A percentile compares a stretch with the other conserved stretches of the same genome.
phyloP scores from a whole-genome alignment of 1,140 invertebrate genomes.

The Panagrolaimus sp. region DNA sequence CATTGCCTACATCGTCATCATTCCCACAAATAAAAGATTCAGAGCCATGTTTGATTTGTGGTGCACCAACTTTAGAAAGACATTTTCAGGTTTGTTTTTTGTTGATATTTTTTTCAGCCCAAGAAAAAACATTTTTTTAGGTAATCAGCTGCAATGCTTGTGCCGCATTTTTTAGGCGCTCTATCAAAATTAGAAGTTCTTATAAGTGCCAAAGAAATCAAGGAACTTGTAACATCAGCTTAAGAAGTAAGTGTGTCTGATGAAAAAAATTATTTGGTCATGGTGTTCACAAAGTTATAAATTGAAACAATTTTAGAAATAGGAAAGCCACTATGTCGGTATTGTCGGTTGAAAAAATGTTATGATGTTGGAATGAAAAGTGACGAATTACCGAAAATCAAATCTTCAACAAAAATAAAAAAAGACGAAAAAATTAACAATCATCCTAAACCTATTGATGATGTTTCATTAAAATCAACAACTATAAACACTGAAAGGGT shows the following conservation, averaged over 20 bases:
- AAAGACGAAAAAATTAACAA: too few relatives aligned
- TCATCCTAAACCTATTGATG: too few relatives aligned
- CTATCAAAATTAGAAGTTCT: not conserved
- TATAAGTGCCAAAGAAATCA: not conserved
- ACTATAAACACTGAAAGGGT: too few relatives aligned
- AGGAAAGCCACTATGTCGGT: not conserved
- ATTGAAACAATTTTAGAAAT: not conserved
- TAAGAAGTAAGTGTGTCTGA: too few relatives aligned
- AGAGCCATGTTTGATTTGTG: not conserved
- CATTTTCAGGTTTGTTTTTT: conserved; percentile 1
- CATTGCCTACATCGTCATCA: too few relatives aligned
- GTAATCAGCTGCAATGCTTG: not conserved
- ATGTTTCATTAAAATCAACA: too few relatives aligned
- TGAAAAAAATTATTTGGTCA: too few relatives aligned
- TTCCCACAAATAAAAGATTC: too few relatives aligned
- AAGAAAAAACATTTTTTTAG: not conserved
- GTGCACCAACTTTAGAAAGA: not conserved
- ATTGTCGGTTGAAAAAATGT: conserved; percentile 2
- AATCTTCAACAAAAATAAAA: too few relatives aligned
- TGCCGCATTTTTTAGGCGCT: conserved; percentile 6
- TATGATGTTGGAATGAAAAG: conserved; percentile 1
- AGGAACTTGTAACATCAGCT: not conserved
- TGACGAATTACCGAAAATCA: not conserved
- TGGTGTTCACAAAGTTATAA: too few relatives aligned
- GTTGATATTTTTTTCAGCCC: not conserved